Conservation (phyloP, 2,888 invertebrate genomes). For the Lepidonotus clava region DNA sequence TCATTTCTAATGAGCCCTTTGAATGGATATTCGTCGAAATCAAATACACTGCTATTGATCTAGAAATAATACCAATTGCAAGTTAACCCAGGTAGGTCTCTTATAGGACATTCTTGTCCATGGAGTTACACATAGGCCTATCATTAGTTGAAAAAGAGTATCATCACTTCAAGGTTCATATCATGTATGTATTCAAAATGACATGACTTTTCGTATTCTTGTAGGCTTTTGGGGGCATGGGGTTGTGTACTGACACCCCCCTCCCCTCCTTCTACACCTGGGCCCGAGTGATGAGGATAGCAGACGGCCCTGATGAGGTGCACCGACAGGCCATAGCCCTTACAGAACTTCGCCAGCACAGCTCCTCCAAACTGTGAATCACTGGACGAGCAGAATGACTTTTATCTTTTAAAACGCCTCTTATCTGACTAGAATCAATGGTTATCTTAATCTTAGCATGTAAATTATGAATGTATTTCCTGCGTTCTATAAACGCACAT, state of each 20-base stretch:
- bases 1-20: no score
- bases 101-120: background rate
- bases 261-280: conserved; percentile 77
- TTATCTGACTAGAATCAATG: no score
- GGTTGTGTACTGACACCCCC: conserved; percentile 79
- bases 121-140: background rate
- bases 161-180: no score
- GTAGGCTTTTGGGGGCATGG: conserved; percentile 78
- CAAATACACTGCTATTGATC: no score
- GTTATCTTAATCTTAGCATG: no score
- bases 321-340: conserved; percentile 74
- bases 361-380: background rate
- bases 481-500: no score
- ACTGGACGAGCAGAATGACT: no score
- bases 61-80: background rate
- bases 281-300: conserved; percentile 80
- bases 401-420: no score
- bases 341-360: conserved; percentile 67
- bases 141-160: background rate
- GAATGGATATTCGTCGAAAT: no score
- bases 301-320: conserved; percentile 82
- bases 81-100: background rate
- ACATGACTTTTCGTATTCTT: no score
- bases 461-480: no score
- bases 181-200: no score